A percentile compares a stretch with the other conserved stretches of the same genome.
Conservation (phyloP, 2,888 invertebrate species). For the Ommatoiulus sabulosus region DNA sequence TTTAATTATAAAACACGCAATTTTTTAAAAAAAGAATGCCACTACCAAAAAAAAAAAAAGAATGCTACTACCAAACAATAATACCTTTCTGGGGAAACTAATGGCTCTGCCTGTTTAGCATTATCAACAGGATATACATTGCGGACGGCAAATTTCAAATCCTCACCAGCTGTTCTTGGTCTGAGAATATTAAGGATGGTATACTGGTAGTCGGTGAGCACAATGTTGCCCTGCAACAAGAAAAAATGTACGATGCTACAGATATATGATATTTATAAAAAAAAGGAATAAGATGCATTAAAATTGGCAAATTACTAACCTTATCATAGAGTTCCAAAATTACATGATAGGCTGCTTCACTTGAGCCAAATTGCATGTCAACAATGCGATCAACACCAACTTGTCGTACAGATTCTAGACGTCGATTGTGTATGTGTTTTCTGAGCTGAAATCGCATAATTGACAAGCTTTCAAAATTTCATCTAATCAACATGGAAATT, state of each 20-base stretch:
- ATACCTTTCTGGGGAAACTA: constrained; percentile 54
- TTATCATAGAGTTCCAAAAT: constrained; percentile 93
- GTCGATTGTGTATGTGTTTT: constrained; percentile 96
- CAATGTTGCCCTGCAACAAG: constrained; percentile 83
- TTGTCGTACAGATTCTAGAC: constrained; percentile 86
- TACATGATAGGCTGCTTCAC: constrained; percentile 94
- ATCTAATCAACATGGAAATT: too few species aligned
- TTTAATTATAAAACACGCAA: too few species aligned
- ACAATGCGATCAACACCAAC: constrained; percentile 94
- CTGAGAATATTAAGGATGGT: constrained; percentile 92
- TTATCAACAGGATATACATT: constrained; percentile 89
- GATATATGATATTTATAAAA: not conserved
- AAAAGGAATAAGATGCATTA: not conserved
- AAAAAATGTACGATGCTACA: not conserved
- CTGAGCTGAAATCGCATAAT: constrained; percentile 76
- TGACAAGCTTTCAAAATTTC: not conserved
- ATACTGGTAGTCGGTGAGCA: constrained; percentile 90
- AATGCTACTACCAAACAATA: not conserved
- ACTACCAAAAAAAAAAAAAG: not conserved
- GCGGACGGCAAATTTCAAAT: constrained; percentile 87
- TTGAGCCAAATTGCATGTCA: constrained; percentile 93
- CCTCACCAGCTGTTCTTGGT: constrained; percentile 92
- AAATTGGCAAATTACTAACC: constrained; percentile 63
- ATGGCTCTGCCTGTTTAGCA: constrained; percentile 73
- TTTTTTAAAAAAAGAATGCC: not conserved